Percentiles rank a stretch among this genome's conserved stretches.
These are phyloP conservation scores for Cyprinodon brontotheroides DNA, from an alignment of 2,113 vertebrate species.

Conservation along the genomic window DNA sequence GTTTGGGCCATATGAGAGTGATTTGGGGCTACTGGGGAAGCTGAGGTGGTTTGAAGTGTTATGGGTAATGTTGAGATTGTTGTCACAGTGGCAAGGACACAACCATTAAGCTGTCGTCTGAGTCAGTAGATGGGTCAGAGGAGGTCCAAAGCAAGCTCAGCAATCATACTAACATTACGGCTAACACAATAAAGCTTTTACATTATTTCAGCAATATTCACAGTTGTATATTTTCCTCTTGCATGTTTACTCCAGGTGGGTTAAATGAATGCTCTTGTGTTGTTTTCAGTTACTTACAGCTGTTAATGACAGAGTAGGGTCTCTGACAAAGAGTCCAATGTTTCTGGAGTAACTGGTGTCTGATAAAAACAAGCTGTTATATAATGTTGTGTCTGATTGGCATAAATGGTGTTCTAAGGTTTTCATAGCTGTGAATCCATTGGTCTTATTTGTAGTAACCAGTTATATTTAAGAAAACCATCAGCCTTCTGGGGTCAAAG, in stretches of 20 bases:
- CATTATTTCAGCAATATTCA: background rate
- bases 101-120: constrained; percentile 71
- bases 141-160: constrained; percentile 38
- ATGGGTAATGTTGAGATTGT: constrained; percentile 73
- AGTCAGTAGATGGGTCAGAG: constrained; percentile 70
- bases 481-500: constrained; percentile 24
- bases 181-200: constrained; percentile 24
- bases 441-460: constrained; percentile 9
- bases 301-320: constrained; percentile 43
- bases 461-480: constrained; percentile 40
- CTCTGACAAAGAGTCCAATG: constrained; percentile 67
- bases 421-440: constrained; percentile 30
- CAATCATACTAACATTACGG: constrained; percentile 40
- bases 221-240: constrained; percentile 1
- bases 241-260: background rate
- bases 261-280: constrained; percentile 32
- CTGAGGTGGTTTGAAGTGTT: constrained; percentile 64
- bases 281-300: constrained; percentile 46
- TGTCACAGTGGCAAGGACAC: constrained; percentile 76
- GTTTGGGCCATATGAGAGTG: constrained; percentile 74
- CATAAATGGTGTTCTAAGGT: background rate
- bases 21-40: constrained; percentile 69
- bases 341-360: constrained; percentile 57
- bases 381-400: constrained; percentile 29
- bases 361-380: constrained; percentile 64